These are phyloP conservation scores for Drosophila ananassae DNA, from an alignment of 1,140 invertebrate species.

Conservation along the genomic window DNA sequence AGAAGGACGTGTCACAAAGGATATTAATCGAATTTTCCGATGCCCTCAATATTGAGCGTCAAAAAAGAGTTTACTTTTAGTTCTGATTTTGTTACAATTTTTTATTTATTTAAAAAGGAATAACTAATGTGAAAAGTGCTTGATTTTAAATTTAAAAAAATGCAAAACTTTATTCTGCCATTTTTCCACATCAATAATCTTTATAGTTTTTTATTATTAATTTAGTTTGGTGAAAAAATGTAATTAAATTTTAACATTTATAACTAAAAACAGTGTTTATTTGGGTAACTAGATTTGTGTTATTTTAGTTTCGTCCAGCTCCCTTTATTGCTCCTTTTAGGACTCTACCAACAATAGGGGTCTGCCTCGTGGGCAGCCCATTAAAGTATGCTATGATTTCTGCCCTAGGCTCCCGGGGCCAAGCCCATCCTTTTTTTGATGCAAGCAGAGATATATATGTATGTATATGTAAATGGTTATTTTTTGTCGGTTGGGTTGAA, in stretches of 20 bases:
- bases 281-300: too few relatives aligned
- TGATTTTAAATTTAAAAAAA: too few relatives aligned
- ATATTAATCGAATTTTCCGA: slow-evolving; percentile 7
- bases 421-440: not conserved
- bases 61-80: not conserved
- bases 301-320: too few relatives aligned
- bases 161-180: too few relatives aligned
- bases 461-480: not conserved
- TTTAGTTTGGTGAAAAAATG: too few relatives aligned
- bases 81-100: not conserved
- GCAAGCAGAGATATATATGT: slow-evolving; percentile 2
- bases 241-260: too few relatives aligned
- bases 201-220: too few relatives aligned
- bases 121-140: too few relatives aligned
- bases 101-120: too few relatives aligned
- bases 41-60: not conserved
- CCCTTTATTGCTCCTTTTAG: too few relatives aligned
- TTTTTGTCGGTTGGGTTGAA: slow-evolving; percentile 18
- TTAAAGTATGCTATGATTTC: slow-evolving; percentile 54
- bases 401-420: not conserved
- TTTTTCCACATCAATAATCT: too few relatives aligned
- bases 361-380: slow-evolving; percentile 23
- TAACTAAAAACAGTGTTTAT: too few relatives aligned
- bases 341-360: slow-evolving; percentile 2
- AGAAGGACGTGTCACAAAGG: slow-evolving; percentile 11